These are phyloP conservation scores for Brachyrhaphis roseni DNA, from an alignment of 2,797 vertebrate species.

Conservation along the genomic window DNA sequence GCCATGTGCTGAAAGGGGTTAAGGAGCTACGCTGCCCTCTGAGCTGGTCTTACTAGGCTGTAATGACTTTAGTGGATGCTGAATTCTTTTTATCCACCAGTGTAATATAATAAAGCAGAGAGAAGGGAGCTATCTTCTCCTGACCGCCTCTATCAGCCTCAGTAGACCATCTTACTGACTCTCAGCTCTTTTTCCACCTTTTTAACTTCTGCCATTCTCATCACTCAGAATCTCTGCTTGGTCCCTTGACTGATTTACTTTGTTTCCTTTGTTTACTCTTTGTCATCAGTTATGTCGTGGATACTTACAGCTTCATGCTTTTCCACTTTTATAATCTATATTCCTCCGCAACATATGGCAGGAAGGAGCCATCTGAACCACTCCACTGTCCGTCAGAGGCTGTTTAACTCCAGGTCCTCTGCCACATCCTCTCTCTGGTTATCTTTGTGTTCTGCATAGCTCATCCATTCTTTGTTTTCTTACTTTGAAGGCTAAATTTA, in stretches of 20 bases:
- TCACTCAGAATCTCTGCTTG: constrained; percentile 16
- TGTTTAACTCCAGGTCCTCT: constrained; percentile 44
- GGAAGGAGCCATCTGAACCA: constrained; percentile 32
- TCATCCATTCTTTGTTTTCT: constrained; percentile 24
- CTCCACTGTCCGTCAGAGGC: constrained; percentile 35
- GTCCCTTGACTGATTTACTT: constrained; percentile 50
- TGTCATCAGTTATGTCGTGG: constrained; percentile 14
- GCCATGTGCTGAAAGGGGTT: constrained; percentile 66
- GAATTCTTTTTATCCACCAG: constrained; percentile 70
- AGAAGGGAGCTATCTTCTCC: constrained; percentile 52
- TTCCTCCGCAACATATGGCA: constrained; percentile 39
- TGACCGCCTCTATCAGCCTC: constrained; percentile 44
- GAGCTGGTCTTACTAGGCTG: constrained; percentile 65
- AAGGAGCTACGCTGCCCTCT: constrained; percentile 66
- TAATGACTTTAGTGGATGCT: constrained; percentile 75
- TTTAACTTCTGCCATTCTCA: constrained; percentile 10
- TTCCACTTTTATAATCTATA: constrained; percentile 25
- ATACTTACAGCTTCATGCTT: constrained; percentile 19
- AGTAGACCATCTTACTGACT: constrained; percentile 24
- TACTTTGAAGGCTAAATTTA: constrained; percentile 26
- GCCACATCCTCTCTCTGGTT: constrained; percentile 46
- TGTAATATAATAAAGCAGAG: constrained; percentile 69
- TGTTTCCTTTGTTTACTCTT: constrained; percentile 3
- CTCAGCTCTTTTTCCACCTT: constrained; percentile 21
- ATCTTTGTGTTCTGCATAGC: constrained; percentile 25